A percentile compares a stretch with the other conserved stretches of the same genome.
phyloP scores from a whole-genome alignment of 1,140 invertebrate species.

The Pogonus chalceus region DNA sequence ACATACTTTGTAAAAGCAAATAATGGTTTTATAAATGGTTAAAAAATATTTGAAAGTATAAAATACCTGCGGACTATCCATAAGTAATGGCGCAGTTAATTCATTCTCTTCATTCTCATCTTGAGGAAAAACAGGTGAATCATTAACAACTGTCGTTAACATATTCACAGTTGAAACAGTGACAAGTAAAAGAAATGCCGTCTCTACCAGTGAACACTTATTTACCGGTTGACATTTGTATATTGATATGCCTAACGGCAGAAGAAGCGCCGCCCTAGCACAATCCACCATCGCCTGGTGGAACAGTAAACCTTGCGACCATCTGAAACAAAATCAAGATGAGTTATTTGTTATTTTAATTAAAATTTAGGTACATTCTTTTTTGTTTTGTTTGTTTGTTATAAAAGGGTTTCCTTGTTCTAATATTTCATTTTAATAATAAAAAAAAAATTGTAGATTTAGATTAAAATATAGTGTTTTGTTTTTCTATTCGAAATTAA shows the following conservation, averaged over 20 bases:
- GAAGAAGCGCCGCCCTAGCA: slow-evolving; percentile 65
- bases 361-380: no score
- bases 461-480: no score
- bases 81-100: slow-evolving; percentile 54
- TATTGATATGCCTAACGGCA: slow-evolving; percentile 73
- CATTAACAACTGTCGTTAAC: slow-evolving; percentile 80
- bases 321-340: slow-evolving; percentile 53
- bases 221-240: slow-evolving; percentile 72
- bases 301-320: slow-evolving; percentile 79
- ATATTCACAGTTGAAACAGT: slow-evolving; percentile 86
- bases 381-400: not conserved
- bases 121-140: slow-evolving; percentile 77
- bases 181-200: slow-evolving; percentile 75
- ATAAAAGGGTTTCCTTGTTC: no score
- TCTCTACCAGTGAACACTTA: slow-evolving; percentile 82
- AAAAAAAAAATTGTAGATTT: no score
- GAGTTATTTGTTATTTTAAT: no score
- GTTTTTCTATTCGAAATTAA: no score
- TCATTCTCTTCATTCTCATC: slow-evolving; percentile 61
- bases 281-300: slow-evolving; percentile 81
- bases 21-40: not conserved
- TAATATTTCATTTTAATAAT: no score
- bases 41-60: not conserved
- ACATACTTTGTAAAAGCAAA: not conserved
- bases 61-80: slow-evolving; percentile 61